Base-by-base conservation (phyloP, 2,888 invertebrate genomes). In the Plagodis pulveraria region DNA sequence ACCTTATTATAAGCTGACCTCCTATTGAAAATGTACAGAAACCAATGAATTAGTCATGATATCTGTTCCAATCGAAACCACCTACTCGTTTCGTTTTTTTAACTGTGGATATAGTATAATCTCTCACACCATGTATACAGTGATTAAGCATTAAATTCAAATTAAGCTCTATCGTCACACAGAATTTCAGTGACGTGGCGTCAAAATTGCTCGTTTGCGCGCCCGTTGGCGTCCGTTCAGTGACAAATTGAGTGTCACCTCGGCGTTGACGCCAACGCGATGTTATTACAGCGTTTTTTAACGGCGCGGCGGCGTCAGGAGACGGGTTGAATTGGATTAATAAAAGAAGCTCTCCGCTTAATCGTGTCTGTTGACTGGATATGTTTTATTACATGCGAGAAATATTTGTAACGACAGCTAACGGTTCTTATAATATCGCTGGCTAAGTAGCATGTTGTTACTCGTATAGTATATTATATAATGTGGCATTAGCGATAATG, bases 201-300 rank as follows among this genome's bases (percentile, higher is more conserved):
- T 56, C 51, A 56, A 64, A 62, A 53, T 55, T 51, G 43, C 53
- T 60, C 58, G 51, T 59, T 67, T 58, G 58, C 35, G 46, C 36
- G 52, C 56, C 51, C 48, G 50, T 56, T 50, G 48, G 46, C 56
- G 50, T 36, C 57, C 58, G 52, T 52, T 44, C 78, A 67, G 62
- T 73, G 77, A 82, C 78, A 86, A 87, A 88, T 87, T 84, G 81
- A 76, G 80, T 87, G 87, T 87, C 87, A 81, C 70, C 73, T 69
- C 71, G 61, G 63, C 69, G 75, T 75, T 75, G 71, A 50, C 63
- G 69, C 35, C 58, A 64, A 71, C 65, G 73, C 74, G 73, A 69
- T 65, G 79, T 82, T 78, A 79, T 78, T 78, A 82, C 75, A 68
- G 66, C 73, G 66, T 70, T 78, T 83, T 82, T 82, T 80, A 80